Evolutionary conservation across 2,888 invertebrate genomes (phyloP).

Genomic region (Nephrotoma guestfalica): DNA sequence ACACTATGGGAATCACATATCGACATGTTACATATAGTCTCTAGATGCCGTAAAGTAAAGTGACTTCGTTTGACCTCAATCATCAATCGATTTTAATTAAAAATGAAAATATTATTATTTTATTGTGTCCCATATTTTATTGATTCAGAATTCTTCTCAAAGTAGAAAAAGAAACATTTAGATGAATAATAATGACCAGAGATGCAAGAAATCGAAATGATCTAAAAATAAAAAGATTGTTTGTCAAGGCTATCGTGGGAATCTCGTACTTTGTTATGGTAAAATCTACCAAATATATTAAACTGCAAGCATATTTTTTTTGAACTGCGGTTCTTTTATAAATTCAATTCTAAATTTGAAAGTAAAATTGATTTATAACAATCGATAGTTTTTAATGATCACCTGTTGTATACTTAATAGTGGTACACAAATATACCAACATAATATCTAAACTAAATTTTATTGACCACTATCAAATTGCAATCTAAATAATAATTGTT

Average conservation of each 20-base stretch:
- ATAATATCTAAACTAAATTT: background rate
- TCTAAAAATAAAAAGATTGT: no score
- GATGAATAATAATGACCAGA: background rate
- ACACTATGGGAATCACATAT: background rate
- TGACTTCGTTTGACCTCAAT: background rate
- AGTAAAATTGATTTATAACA: background rate
- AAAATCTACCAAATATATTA: background rate
- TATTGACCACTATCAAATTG: background rate
- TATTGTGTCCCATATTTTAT: background rate
- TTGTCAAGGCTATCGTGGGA: background rate
- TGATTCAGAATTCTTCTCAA: background rate
- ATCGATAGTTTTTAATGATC: background rate
- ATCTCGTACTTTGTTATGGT: background rate
- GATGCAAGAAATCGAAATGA: background rate
- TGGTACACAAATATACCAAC: background rate
- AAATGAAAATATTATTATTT: background rate
- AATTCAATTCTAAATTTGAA: background rate
- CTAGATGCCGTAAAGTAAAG: background rate
- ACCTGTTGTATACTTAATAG: background rate
- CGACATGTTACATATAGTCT: background rate
- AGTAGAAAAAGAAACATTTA: background rate
- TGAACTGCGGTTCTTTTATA: background rate
- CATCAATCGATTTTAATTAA: background rate
- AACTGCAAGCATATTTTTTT: background rate
- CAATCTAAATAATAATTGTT: background rate